These are phyloP conservation scores for Solen grandis DNA, from an alignment of 1,140 invertebrate species.

Conservation along the genomic window DNA sequence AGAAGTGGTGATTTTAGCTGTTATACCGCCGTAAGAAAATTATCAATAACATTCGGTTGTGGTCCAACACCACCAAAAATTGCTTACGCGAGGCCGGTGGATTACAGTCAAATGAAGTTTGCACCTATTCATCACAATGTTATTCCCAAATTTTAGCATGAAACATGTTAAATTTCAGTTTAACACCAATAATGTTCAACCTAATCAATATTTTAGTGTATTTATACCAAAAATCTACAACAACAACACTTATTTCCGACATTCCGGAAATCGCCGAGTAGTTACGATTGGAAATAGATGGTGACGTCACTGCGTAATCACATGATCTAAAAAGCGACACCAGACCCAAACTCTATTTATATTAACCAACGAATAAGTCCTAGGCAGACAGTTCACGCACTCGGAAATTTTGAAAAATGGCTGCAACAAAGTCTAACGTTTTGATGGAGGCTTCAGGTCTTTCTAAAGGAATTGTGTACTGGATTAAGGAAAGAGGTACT, in stretches of 20 bases:
- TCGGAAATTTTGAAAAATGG: slow-evolving; percentile 9
- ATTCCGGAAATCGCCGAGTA: slow-evolving; percentile 28
- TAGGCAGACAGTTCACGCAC: background rate
- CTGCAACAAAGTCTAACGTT: slow-evolving; percentile 30
- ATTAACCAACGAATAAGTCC: slow-evolving; percentile 27
- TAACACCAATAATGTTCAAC: background rate
- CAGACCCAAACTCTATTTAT: slow-evolving; percentile 17
- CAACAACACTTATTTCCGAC: slow-evolving; percentile 33
- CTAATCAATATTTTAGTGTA: slow-evolving; percentile 21
- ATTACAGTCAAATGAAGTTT: slow-evolving; percentile 19
- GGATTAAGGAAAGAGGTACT: slow-evolving; percentile 22
- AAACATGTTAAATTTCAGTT: slow-evolving; percentile 26
- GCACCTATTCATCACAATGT: slow-evolving; percentile 14
- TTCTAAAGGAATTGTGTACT: slow-evolving; percentile 29
- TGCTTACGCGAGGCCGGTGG: slow-evolving; percentile 28
- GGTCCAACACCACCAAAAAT: slow-evolving; percentile 32
- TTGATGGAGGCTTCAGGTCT: slow-evolving; percentile 30
- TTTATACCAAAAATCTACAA: slow-evolving; percentile 4
- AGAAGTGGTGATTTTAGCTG: slow-evolving; percentile 25
- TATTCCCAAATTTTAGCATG: slow-evolving; percentile 9
- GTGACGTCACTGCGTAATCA: background rate
- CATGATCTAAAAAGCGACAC: slow-evolving; percentile 27
- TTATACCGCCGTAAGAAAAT: slow-evolving; percentile 29
- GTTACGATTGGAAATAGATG: slow-evolving; percentile 23
- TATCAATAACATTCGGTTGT: slow-evolving; percentile 32